Conservation (phyloP, 2,888 invertebrate genomes). For the Polydrusus pterygomalis region DNA sequence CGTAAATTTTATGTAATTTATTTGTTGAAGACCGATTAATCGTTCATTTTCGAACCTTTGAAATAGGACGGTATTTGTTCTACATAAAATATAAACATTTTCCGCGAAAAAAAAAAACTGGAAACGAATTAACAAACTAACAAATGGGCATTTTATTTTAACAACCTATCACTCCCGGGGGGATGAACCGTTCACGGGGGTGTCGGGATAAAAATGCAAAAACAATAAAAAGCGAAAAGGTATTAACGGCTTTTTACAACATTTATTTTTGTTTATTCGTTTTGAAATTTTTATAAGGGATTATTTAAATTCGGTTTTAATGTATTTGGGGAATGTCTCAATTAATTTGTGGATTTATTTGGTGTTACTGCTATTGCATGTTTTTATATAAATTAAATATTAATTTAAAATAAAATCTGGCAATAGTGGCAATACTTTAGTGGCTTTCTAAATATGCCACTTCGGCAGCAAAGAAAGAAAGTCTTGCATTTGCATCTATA, state of each 20-base stretch:
- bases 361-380: background rate
- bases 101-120: background rate
- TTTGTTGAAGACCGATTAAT: too few relatives aligned
- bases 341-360: background rate
- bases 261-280: slow-evolving; percentile 5
- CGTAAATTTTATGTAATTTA: too few relatives aligned
- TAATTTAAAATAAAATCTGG: too few relatives aligned
- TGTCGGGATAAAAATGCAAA: slow-evolving; percentile 26
- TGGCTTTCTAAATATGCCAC: too few relatives aligned
- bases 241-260: slow-evolving; percentile 15
- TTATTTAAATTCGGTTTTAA: background rate
- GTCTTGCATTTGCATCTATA: too few relatives aligned
- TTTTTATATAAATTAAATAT: too few relatives aligned
- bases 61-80: too few relatives aligned
- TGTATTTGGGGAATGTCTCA: background rate
- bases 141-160: slow-evolving; percentile 7
- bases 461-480: too few relatives aligned
- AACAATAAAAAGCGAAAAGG: background rate
- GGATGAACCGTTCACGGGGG: slow-evolving; percentile 16
- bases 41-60: too few relatives aligned
- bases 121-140: slow-evolving; percentile 19
- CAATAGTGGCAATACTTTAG: too few relatives aligned
- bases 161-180: slow-evolving; percentile 27
- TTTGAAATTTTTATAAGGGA: background rate
- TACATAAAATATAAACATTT: background rate